Evolutionary conservation across 2,113 vertebrate species (phyloP), one percentile per base, ranked within the genome.

Genomic region (Capra hircus): DNA sequence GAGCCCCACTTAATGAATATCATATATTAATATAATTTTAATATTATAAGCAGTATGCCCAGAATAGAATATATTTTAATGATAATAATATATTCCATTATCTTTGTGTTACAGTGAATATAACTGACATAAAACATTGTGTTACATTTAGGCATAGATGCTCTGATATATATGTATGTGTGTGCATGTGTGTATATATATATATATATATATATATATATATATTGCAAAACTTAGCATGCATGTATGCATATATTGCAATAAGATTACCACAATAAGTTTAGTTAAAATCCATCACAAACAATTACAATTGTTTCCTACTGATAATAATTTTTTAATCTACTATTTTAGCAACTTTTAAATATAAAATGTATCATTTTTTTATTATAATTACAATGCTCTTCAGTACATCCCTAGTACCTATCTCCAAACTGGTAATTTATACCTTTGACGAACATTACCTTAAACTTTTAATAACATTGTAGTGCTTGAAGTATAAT

Each of bases 171-270:
- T 28, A 2, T 30, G 12, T 60, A 12, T 62, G 10, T 62, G 55
- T 57, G 55, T 55, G 21, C 23, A 1, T 55, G 1, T 60, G 13
- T 30, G 28, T 60, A 3, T 55, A 7, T 55, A 7, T 55, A 2
- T 55, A 0, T 55, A 0, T 57, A 1, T 53, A 0, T 25, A 4
- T 57, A n/a, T n/a, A n/a, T n/a, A n/a, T n/a, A n/a, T n/a, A 57
- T 57, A 23, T 1, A 11, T 16, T 16, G 23, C 53, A 55, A 57
- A 57, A 57, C 55, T 57, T 57, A 57, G 55, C 55, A 30, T 62
- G 13, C 60, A 62, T 62, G 2, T 30, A 30, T 62, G 33, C 33
- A n/a, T 67, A 67, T 67, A 67, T 17, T 67, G 33, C 16, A 67
- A 67, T n/a, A 67, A n/a, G 15, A 33, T 67, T 67, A n/a, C 16